Evolutionary conservation across 2,113 vertebrate species (phyloP), one percentile per base, ranked within the genome.

Genomic region (Promerops cafer): DNA sequence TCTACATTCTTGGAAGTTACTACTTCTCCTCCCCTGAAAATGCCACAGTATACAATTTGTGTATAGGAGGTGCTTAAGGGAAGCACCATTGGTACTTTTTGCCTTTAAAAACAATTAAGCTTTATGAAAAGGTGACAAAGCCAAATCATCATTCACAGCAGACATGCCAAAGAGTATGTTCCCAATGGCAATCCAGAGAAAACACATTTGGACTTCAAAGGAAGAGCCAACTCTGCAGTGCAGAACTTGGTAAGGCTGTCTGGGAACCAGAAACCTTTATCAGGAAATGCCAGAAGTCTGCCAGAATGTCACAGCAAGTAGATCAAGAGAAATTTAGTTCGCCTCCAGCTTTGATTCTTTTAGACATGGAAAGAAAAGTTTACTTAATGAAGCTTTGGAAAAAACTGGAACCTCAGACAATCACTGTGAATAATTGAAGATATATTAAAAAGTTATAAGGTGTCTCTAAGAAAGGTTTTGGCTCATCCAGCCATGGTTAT

Each of bases 361-460:
- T 14, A 90, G 70, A 83, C 14, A 56, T 3, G 6, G 54, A 75
- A 86, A 87, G n/a, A 91, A 84, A 86, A 64, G 57, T 33, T 74
- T 47, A 81, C 61, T 47, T 87, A 89, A 83, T 60, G 44, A 94
- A 56, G 70, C 82, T 75, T 47, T 87, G 61, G 35, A 66, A 96
- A 95, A 96, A 77, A 84, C 5, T 31, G 12, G 79, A 82, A 45
- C 89, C 64, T 90, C 83, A 71, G 89, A 89, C 80, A 82, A 96
- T 65, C 76, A 81, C 66, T 22, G n/a, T 96, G 44, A 96, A 97
- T 97, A 97, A 97, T 97, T 96, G 81, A 96, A 68, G 47, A 75
- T 56, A 53, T 60, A 87, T 97, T 93, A 94, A 97, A 95, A 96
- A 94, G 72, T 96, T 96, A 93, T 95, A 70, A 91, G 91, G 76